Evolutionary conservation across 2,888 invertebrate species (phyloP).

Genomic region (Cloeon dipterum): DNA sequence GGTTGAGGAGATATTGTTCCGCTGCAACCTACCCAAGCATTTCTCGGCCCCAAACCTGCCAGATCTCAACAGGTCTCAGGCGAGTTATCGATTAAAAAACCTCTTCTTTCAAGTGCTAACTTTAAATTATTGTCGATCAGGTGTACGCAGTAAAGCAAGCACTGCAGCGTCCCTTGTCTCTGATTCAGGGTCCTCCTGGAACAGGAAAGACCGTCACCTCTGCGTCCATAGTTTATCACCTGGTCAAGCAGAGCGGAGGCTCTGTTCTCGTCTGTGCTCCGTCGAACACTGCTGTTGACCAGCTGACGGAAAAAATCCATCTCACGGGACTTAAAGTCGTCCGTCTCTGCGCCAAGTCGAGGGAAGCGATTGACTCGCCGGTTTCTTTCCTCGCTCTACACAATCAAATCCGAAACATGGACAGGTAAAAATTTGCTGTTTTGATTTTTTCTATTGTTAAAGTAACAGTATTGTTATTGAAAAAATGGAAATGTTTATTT

Average conservation of each 20-base stretch:
- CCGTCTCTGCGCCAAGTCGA: slow-evolving; percentile 87
- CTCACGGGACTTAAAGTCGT: slow-evolving; percentile 84
- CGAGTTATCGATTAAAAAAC: no score
- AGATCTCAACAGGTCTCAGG: slow-evolving; percentile 90
- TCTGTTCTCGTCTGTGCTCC: slow-evolving; percentile 92
- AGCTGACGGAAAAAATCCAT: slow-evolving; percentile 96
- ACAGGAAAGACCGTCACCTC: slow-evolving; percentile 99
- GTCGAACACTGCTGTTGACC: slow-evolving; percentile 97
- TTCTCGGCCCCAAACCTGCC: slow-evolving; percentile 95
- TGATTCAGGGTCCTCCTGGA: slow-evolving; percentile 95
- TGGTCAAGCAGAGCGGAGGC: slow-evolving; percentile 82
- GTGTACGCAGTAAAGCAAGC: slow-evolving; percentile 98
- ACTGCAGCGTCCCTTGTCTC: slow-evolving; percentile 77
- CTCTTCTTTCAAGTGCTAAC: no score
- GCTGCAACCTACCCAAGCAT: slow-evolving; percentile 81
- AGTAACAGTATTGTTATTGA: no score
- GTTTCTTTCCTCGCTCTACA: slow-evolving; percentile 92
- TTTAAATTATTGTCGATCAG: slow-evolving; percentile 15
- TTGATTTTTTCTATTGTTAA: no score
- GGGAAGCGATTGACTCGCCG: slow-evolving; percentile 94
- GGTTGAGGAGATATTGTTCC: slow-evolving; percentile 78
- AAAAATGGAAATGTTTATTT: no score
- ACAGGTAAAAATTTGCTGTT: slow-evolving; percentile 29
- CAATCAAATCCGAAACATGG: slow-evolving; percentile 89
- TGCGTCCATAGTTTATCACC: slow-evolving; percentile 95